A percentile compares a stretch with the other conserved stretches of the same genome.
Conservation (phyloP, 2,797 vertebrate species). For the Cyclura pinguis region DNA sequence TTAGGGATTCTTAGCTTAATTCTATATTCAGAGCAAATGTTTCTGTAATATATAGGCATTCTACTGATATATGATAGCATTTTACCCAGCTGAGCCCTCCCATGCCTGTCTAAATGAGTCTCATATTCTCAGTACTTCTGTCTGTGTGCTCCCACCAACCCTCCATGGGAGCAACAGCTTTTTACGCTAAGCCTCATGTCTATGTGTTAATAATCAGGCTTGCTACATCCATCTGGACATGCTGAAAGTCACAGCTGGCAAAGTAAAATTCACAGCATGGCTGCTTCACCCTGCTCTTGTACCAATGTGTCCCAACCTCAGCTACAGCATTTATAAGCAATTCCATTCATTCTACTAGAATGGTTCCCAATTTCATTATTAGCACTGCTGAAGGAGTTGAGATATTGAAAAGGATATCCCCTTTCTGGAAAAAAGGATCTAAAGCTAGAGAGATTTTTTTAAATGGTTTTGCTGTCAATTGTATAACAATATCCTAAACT, state of each 20-base stretch:
- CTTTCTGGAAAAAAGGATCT: not conserved
- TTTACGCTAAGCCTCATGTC: conserved; percentile 24
- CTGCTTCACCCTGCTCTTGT: conserved; percentile 47
- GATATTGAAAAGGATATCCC: not conserved
- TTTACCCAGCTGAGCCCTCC: conserved; percentile 26
- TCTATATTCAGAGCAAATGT: conserved; percentile 16
- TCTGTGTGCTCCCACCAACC: conserved; percentile 34
- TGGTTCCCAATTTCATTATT: not conserved
- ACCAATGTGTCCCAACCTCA: conserved; percentile 63
- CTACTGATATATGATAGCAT: rapidly evolving
- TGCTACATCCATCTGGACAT: conserved; percentile 65
- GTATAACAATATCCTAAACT: not conserved
- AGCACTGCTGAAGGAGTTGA: conserved; percentile 13
- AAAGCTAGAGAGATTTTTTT: not conserved
- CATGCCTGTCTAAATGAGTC: not conserved
- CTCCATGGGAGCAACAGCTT: conserved; percentile 54
- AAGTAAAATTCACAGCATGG: conserved; percentile 58
- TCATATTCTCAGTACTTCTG: not conserved
- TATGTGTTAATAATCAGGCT: conserved; percentile 60
- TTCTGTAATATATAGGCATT: conserved; percentile 18
- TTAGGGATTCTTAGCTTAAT: not conserved
- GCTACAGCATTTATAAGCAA: conserved; percentile 46
- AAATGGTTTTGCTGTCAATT: not conserved
- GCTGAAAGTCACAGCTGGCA: conserved; percentile 67
- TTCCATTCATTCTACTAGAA: conserved; percentile 60